Evolutionary conservation across 2,797 vertebrate species (phyloP).

Genomic region (Vultur gryphus): DNA sequence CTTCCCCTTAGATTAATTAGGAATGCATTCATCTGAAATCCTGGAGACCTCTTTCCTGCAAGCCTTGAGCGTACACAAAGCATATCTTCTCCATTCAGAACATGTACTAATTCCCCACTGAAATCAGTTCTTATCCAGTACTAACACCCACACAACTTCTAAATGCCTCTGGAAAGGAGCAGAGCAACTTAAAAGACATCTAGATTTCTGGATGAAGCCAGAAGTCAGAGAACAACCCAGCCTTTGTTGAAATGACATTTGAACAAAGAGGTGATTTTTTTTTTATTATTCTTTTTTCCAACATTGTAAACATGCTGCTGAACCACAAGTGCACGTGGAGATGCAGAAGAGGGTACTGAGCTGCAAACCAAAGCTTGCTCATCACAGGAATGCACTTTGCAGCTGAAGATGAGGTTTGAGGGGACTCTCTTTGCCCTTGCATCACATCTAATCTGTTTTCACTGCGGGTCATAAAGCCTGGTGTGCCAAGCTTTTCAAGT

Average conservation of each 20-base stretch:
- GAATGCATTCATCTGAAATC: slow-evolving; percentile 10
- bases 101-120: slow-evolving; percentile 25
- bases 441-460: not conserved
- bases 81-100: slow-evolving; percentile 39
- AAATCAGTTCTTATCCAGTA: not conserved
- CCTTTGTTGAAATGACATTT: not conserved
- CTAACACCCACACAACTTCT: not conserved
- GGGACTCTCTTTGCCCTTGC: not conserved
- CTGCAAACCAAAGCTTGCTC: not conserved
- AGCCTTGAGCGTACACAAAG: not conserved
- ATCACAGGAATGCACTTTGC: not conserved
- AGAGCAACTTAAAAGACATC: not conserved
- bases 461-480: not conserved
- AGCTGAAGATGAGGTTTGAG: not conserved
- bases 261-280: not conserved
- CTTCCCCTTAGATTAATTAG: slow-evolving; percentile 52
- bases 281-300: not conserved
- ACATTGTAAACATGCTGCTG: not conserved
- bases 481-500: not conserved
- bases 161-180: not conserved
- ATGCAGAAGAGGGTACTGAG: not conserved
- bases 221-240: not conserved
- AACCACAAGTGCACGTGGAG: not conserved
- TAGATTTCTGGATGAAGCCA: not conserved
- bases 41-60: slow-evolving; percentile 14